Evolutionary conservation across 2,888 invertebrate species (phyloP).

Genomic region (Tineola bisselliella): DNA sequence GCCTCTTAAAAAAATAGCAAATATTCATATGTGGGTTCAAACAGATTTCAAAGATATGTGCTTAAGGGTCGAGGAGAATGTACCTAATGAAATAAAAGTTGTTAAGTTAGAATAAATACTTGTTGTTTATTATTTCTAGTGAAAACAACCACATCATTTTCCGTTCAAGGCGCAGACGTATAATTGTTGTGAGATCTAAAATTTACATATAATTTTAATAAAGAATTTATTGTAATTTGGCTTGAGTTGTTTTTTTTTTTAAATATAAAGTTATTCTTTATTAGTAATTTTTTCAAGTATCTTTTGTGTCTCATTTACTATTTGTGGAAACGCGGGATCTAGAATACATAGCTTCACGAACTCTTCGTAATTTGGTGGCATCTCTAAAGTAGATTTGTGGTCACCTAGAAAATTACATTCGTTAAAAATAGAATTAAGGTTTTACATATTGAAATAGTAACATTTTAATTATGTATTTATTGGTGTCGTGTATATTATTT

Average conservation of each 20-base stretch:
- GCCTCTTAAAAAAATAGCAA: constrained; percentile 33
- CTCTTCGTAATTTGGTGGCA: constrained; percentile 30
- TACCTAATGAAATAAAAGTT: not conserved
- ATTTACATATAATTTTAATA: too few species aligned
- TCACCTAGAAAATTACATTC: not conserved
- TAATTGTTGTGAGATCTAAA: too few species aligned
- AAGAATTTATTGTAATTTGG: too few species aligned
- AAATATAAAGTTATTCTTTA: not conserved
- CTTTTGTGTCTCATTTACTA: constrained; percentile 37
- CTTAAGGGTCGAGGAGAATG: not conserved
- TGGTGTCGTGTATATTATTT: too few species aligned
- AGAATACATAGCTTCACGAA: constrained; percentile 46
- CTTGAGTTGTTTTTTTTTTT: too few species aligned
- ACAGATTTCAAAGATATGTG: not conserved
- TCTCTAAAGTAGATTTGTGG: not conserved
- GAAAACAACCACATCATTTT: too few species aligned
- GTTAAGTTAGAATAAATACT: not conserved
- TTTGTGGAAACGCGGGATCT: constrained; percentile 43
- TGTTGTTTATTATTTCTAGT: too few species aligned
- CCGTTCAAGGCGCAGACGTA: too few species aligned
- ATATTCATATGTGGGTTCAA: constrained; percentile 41
- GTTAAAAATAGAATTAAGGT: too few species aligned
- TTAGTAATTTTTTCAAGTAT: constrained; percentile 21
- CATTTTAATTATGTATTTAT: too few species aligned
- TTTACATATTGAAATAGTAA: too few species aligned